A percentile compares a stretch with the other conserved stretches of the same genome.
Evolutionary conservation across 30 jellyfish, hydroid and myxozoan genomes (phyloP).

Genomic region (Hydractinia symbiolongicarpus): DNA sequence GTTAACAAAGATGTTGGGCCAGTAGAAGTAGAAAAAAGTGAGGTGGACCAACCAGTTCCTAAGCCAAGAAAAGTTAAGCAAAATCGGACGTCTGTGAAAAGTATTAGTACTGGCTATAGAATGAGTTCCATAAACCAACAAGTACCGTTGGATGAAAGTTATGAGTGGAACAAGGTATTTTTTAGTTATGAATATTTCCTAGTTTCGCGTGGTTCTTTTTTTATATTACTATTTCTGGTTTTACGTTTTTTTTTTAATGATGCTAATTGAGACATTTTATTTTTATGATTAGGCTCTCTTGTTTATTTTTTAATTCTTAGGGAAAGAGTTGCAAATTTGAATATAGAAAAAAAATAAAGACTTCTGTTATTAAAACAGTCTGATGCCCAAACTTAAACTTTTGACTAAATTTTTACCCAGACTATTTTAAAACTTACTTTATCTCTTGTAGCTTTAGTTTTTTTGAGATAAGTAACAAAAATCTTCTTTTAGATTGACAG

Average conservation of each 20-base stretch:
- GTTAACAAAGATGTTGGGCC: not conserved
- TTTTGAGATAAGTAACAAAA: no score
- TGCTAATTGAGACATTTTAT: no score
- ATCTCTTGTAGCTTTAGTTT: no score
- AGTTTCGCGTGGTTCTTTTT: no score
- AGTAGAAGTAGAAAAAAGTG: not conserved
- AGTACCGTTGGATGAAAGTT: slow-evolving; percentile 58
- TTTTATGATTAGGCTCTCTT: no score
- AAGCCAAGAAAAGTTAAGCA: slow-evolving; percentile 22
- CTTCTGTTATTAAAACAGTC: no score
- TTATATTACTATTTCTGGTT: not conserved
- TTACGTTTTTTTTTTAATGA: not conserved
- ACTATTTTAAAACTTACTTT: no score
- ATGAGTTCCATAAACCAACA: slow-evolving; percentile 30
- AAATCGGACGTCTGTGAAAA: slow-evolving; percentile 19
- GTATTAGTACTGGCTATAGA: slow-evolving; percentile 23
- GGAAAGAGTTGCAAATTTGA: no score
- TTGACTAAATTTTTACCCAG: no score
- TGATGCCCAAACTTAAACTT: no score
- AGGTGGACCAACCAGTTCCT: slow-evolving; percentile 12
- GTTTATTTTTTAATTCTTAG: no score
- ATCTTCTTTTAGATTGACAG: slow-evolving; percentile 60
- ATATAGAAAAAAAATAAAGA: no score
- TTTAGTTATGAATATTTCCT: not conserved
- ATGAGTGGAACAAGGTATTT: slow-evolving; percentile 95